These are phyloP conservation scores for Mythimna impura DNA, from an alignment of 2,888 invertebrate genomes.

Conservation along the genomic window DNA sequence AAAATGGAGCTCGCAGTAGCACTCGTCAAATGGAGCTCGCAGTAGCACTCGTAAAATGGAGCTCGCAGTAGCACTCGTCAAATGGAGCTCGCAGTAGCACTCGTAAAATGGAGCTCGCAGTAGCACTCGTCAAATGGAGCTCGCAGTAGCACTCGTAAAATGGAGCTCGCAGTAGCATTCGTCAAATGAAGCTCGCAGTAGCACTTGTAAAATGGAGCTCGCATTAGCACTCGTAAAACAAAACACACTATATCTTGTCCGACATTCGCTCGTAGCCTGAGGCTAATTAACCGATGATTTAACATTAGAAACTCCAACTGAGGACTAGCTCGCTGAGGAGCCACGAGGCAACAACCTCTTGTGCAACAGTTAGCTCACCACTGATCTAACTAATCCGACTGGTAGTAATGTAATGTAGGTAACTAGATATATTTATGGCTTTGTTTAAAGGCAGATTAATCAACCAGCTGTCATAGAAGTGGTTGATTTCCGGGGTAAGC, in stretches of 20 bases:
- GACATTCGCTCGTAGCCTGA: conserved; percentile 7
- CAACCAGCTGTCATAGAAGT: neutral
- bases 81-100: too few relatives aligned
- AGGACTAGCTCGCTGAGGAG: conserved; percentile 11
- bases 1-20: too few relatives aligned
- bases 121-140: too few relatives aligned
- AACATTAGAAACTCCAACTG: conserved; percentile 46
- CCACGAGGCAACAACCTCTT: conserved; percentile 35
- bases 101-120: too few relatives aligned
- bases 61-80: too few relatives aligned
- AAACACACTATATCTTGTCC: neutral
- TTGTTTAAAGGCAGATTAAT: conserved; percentile 21
- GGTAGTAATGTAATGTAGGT: neutral
- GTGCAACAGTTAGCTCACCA: conserved; percentile 33
- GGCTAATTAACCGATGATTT: conserved; percentile 29
- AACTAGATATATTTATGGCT: conserved; percentile 14
- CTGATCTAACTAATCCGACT: conserved; percentile 43
- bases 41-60: too few relatives aligned
- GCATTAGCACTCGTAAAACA: too few relatives aligned
- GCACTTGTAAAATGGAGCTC: too few relatives aligned
- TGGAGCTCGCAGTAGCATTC: too few relatives aligned
- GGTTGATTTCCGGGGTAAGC: neutral
- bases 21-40: too few relatives aligned
- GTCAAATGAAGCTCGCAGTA: too few relatives aligned
- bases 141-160: too few relatives aligned